phyloP scores from a whole-genome alignment of 2,113 vertebrate species.

The Myodes glareolus region DNA sequence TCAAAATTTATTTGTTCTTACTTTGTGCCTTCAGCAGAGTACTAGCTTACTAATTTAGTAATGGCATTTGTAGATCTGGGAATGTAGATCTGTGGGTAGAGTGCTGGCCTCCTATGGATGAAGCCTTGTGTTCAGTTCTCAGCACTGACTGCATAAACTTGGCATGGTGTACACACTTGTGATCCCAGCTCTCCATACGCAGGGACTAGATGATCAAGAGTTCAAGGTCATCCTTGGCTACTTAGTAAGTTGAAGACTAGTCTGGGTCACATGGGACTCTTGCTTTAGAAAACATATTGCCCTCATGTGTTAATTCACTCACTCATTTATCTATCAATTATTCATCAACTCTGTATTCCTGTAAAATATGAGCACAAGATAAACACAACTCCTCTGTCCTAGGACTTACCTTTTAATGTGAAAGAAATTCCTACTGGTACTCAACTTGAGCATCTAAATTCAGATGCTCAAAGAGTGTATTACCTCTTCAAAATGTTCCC shows the following conservation, averaged over 20 bases:
- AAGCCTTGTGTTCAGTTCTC: background rate
- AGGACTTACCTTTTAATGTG: background rate
- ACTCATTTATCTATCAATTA: constrained; percentile 10
- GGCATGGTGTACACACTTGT: background rate
- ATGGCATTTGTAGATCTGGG: background rate
- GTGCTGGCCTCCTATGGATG: background rate
- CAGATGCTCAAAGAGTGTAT: background rate
- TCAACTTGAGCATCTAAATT: background rate
- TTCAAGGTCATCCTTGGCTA: background rate
- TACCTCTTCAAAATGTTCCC: background rate
- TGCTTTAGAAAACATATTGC: background rate
- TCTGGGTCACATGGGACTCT: background rate
- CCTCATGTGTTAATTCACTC: background rate
- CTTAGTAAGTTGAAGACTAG: background rate
- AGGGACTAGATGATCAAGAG: background rate
- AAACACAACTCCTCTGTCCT: background rate
- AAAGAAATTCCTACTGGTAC: background rate
- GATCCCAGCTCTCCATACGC: background rate
- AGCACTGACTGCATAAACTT: background rate
- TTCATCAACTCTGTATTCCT: background rate
- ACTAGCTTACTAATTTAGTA: constrained; percentile 38
- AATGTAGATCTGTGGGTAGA: background rate
- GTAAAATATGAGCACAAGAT: background rate
- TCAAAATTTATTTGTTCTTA: constrained; percentile 39
- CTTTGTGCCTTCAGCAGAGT: background rate